These are phyloP conservation scores for Yponomeuta malinellus DNA, from an alignment of 2,888 invertebrate genomes.

Conservation along the genomic window DNA sequence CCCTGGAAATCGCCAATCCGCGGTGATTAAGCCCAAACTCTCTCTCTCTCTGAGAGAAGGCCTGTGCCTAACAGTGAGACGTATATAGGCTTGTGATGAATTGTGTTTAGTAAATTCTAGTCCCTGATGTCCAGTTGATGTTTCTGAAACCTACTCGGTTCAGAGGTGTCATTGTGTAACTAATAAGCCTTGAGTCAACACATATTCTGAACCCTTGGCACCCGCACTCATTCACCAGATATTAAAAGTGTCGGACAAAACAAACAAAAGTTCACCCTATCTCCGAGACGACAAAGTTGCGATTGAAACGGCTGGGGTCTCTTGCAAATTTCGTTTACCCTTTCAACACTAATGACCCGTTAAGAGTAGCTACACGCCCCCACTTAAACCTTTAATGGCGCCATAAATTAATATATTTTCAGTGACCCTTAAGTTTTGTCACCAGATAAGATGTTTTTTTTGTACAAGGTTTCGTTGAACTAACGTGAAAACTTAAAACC, in stretches of 20 bases:
- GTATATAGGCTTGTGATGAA: no score
- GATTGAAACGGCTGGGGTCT: constrained; percentile 31
- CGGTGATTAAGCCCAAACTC: no score
- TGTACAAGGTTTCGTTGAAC: background rate
- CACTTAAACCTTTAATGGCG: constrained; percentile 17
- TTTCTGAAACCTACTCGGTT: background rate
- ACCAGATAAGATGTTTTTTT: background rate
- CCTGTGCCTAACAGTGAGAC: no score
- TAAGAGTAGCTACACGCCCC: constrained; percentile 48
- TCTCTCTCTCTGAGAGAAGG: no score
- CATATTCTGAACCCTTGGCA: background rate
- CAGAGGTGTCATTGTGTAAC: background rate
- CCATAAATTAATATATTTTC: constrained; percentile 8
- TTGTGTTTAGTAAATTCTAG: background rate
- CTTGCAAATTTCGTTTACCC: constrained; percentile 48
- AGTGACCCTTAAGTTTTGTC: background rate
- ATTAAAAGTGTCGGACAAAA: constrained; percentile 18
- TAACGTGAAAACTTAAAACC: background rate
- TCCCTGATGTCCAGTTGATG: background rate
- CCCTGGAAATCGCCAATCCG: no score
- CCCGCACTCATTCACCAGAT: constrained; percentile 1
- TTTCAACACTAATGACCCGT: constrained; percentile 63
- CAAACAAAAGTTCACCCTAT: constrained; percentile 13
- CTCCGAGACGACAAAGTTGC: background rate
- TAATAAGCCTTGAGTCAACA: background rate